phyloP scores from a whole-genome alignment of 2,113 vertebrate genomes.

The Apus apus region DNA sequence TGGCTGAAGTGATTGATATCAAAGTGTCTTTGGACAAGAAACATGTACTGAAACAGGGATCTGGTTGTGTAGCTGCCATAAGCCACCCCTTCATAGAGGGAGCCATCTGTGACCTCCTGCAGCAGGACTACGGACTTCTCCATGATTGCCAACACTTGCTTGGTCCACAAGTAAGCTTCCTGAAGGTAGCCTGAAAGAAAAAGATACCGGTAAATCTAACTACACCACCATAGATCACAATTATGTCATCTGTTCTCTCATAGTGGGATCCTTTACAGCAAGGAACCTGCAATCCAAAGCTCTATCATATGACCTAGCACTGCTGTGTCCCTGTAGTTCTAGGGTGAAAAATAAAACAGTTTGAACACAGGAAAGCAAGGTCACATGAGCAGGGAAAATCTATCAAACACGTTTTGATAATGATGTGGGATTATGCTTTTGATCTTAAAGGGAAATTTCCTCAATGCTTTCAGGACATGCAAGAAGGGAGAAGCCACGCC shows the following conservation, averaged over 20 bases:
- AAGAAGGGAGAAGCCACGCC: background rate
- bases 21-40: slow-evolving; percentile 95
- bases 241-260: background rate
- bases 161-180: slow-evolving; percentile 97
- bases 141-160: slow-evolving; percentile 94
- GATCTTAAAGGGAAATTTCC: background rate
- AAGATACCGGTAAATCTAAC: background rate
- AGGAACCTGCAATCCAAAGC: background rate
- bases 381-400: background rate
- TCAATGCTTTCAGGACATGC: background rate
- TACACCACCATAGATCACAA: background rate
- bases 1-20: slow-evolving; percentile 92
- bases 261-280: background rate
- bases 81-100: slow-evolving; percentile 95
- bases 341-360: background rate
- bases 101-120: slow-evolving; percentile 92
- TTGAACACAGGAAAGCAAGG: background rate
- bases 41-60: slow-evolving; percentile 96
- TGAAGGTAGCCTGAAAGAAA: slow-evolving; percentile 90
- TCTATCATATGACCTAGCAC: background rate
- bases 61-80: slow-evolving; percentile 97
- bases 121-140: slow-evolving; percentile 95
- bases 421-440: background rate
- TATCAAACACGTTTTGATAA: background rate
- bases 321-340: background rate